Conservation (phyloP, 2,888 invertebrate species). For the Callyntrura guangdongensis region DNA sequence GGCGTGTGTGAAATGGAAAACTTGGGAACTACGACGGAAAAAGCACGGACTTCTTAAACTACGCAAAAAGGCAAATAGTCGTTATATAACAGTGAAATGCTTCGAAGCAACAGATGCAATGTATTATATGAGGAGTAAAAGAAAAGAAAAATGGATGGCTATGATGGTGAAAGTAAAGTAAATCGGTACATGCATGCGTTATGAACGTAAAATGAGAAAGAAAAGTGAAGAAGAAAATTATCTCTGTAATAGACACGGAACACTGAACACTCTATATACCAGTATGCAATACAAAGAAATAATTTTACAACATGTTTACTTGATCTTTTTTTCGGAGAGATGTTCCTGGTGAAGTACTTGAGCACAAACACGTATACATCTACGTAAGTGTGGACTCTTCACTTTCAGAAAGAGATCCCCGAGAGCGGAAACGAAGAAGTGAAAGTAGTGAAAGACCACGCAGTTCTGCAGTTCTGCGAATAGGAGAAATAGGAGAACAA, state of each 20-base stretch:
- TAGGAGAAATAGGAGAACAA: too few species aligned
- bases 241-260: not conserved
- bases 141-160: constrained; percentile 60
- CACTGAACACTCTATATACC: not conserved
- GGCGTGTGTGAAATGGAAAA: constrained; percentile 46
- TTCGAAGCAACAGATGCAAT: constrained; percentile 77
- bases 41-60: constrained; percentile 10
- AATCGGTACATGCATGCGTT: constrained; percentile 31
- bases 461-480: constrained; percentile 30
- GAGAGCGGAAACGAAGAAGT: constrained; percentile 13
- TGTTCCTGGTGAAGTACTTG: constrained; percentile 35
- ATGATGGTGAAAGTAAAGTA: constrained; percentile 43
- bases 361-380: constrained; percentile 58
- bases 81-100: too few species aligned
- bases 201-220: not conserved
- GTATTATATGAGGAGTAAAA: constrained; percentile 49
- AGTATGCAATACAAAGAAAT: not conserved
- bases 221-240: constrained; percentile 11
- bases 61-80: too few species aligned
- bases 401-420: constrained; percentile 23
- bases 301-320: constrained; percentile 49
- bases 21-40: too few species aligned
- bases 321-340: constrained; percentile 42
- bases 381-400: constrained; percentile 46
- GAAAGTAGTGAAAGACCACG: constrained; percentile 36